Evolutionary conservation across 2,113 vertebrate genomes (phyloP), one percentile per base, ranked within the genome.

Genomic region (Acanthochromis polyacanthus): DNA sequence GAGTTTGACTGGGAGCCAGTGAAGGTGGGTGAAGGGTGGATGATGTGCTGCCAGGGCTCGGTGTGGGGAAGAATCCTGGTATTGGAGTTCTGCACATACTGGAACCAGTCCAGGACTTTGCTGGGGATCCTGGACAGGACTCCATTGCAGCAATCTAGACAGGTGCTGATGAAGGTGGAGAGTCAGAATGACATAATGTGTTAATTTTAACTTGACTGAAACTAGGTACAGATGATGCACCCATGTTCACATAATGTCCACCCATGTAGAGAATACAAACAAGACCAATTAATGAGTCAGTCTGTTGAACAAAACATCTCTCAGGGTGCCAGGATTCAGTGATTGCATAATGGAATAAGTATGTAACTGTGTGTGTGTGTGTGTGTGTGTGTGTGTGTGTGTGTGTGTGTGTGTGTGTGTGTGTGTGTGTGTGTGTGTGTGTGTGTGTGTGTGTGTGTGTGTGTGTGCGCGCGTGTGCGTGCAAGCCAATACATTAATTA

Each of bases 401-500:
- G 16, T 16, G 12, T 38, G 40, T 51, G 50, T 43, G 40, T 48
- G 25, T 79, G 16, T 16, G 12, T 38, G 40, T 51, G 50, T 43
- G 40, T 48, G 25, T 79, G 16, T 16, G 12, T 38, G 40, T 51
- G 50, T 43, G 40, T 48, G 25, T 79, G 16, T 16, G 12, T 38
- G 40, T 51, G 50, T 43, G 40, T 48, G 25, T 79, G 16, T 16
- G 12, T 38, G 40, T 51, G 50, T 43, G 40, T 48, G 25, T 79
- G 16, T 16, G 12, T 38, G 40, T 51, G 50, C n/a, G n/a, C n/a
- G n/a, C n/a, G 16, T 16, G 12, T 38, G 40, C 45, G 50, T 66
- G 16, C 6, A 68, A 45, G 30, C 19, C 23, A 65, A 53, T 57
- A 46, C 40, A 71, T 81, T 58, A 58, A 80, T 73, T 40, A 68